These are phyloP conservation scores for Coturnix japonica DNA, from an alignment of 2,113 vertebrate genomes.

Conservation along the genomic window DNA sequence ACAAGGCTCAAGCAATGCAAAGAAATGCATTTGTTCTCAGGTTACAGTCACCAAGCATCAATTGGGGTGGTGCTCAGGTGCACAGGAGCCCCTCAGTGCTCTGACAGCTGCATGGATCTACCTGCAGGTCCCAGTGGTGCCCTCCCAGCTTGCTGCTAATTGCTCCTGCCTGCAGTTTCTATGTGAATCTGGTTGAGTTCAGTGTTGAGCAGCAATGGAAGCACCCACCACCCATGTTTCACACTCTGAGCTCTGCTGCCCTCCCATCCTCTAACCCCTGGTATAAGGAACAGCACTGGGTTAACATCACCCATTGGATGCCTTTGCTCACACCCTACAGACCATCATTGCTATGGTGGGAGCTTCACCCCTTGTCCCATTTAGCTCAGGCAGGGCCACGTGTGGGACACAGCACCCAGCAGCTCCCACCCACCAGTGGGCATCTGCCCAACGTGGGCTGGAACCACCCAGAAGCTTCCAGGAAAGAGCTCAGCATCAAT, in stretches of 20 bases:
- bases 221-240: accelerated
- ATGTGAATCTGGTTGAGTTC: background rate
- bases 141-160: background rate
- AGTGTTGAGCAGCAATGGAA: accelerated
- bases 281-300: background rate
- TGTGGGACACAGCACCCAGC: background rate
- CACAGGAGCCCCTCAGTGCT: accelerated
- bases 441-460: background rate
- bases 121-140: background rate
- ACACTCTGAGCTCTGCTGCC: background rate
- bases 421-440: background rate
- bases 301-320: accelerated
- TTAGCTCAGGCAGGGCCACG: background rate
- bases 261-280: background rate
- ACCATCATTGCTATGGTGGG: accelerated
- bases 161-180: background rate
- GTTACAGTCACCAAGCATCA: background rate
- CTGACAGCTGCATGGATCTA: background rate
- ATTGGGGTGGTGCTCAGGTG: background rate
- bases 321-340: accelerated
- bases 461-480: background rate
- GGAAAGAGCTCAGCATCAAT: background rate
- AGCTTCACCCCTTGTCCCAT: background rate
- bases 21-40: background rate
- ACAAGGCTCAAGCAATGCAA: background rate